Base-by-base conservation (phyloP, 2,113 vertebrate species). In the Leucosticte australis region DNA sequence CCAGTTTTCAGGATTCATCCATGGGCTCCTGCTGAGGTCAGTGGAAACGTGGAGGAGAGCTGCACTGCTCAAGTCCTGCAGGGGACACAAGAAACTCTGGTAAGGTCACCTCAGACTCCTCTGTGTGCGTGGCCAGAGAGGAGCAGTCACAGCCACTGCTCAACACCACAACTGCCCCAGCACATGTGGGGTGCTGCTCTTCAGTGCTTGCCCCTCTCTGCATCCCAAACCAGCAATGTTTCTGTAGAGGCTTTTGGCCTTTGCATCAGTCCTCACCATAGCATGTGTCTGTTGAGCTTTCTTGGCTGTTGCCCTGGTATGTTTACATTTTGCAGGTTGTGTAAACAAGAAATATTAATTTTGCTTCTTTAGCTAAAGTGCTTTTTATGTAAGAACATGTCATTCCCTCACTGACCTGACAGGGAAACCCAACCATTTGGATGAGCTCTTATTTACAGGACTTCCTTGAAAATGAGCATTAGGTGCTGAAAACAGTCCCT, bases 151-250 rank as follows among this genome's bases (percentile, higher is more conserved):
- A 6, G 49, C 1, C 0, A 2, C 26, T 0, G 1, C 55, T 41
- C 0, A 0, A 8, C 20, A 13, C 42, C 49, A 16, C 1, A 4
- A 5, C 52, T 18, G 52, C 19, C 37, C 8, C 47, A 44, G 1
- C 0, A 2, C 14, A 0, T 7, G n/a, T 14, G 17, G 30, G 7
- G 35, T 62, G 59, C 67, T 59, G 68, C 50, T 83, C 60, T 13
- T 27, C 31, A 71, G 41, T 0, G 0, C 41, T 22, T 13, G 2
- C 31, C 17, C 41, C 27, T 31, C 14, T 30, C 50, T 63, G 42
- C 1, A 30, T 55, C 41, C 22, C 60, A 73, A 62, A 37, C 2
- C 41, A 57, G n/a, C 39, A 21, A 3, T 46, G 50, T 22, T 83
- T 76, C 47, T 9, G 1, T 3, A 8, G 69, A 42, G 42, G 11